Evolutionary conservation across 2,113 vertebrate genomes (phyloP).

Genomic region (Larimichthys polyactis): DNA sequence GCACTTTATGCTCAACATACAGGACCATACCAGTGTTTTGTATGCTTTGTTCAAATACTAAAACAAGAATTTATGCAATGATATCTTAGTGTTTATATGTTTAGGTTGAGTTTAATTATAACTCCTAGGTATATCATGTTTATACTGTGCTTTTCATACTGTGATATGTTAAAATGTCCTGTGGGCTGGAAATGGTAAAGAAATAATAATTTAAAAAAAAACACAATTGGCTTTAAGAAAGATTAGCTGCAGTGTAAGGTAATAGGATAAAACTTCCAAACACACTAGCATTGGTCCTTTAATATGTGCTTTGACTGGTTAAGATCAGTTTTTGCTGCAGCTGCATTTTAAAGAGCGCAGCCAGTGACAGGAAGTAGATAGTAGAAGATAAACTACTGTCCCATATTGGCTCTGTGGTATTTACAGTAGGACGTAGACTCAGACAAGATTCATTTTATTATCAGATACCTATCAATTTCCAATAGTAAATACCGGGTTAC

Average conservation of each 20-base stretch:
- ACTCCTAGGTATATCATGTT: not conserved
- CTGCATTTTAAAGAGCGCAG: not conserved
- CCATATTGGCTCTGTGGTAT: not conserved
- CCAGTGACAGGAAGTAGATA: conserved; percentile 9
- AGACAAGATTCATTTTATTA: not conserved
- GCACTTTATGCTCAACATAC: too few species aligned
- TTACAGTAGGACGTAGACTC: not conserved
- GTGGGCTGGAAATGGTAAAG: not conserved
- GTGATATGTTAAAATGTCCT: not conserved
- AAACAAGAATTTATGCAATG: not conserved
- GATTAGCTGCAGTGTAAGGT: not conserved
- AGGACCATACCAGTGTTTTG: not conserved
- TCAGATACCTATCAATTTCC: not conserved
- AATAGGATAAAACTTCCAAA: not conserved
- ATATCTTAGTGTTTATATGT: not conserved
- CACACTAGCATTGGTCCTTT: not conserved
- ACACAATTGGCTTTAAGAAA: not conserved
- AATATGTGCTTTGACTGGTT: not conserved
- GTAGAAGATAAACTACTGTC: conserved; percentile 9
- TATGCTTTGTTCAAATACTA: not conserved
- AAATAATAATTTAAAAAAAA: not conserved
- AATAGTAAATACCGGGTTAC: too few species aligned
- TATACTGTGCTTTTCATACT: not conserved
- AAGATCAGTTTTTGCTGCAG: not conserved
- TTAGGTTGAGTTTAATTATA: not conserved